These are phyloP conservation scores for Lasioglossum villosulum DNA, from an alignment of 2,888 invertebrate genomes.

Conservation along the genomic window DNA sequence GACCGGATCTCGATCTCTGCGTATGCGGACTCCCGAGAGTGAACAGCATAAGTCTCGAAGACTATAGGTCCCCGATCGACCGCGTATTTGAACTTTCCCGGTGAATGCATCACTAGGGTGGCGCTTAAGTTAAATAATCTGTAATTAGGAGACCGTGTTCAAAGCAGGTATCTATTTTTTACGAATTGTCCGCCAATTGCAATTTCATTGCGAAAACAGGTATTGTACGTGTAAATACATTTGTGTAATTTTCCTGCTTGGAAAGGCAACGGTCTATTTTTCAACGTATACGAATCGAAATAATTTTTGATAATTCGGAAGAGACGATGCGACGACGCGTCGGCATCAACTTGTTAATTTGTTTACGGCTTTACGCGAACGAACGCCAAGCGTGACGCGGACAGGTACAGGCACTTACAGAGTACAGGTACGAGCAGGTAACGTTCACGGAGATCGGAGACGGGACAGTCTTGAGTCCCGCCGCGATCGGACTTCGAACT, in stretches of 20 bases:
- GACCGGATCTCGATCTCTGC: not conserved
- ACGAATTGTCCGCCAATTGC: not conserved
- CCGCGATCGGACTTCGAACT: conserved; percentile 31
- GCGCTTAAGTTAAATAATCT: no score
- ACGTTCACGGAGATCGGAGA: conserved; percentile 7
- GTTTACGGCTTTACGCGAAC: no score
- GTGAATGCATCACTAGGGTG: not conserved
- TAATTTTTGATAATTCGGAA: not conserved
- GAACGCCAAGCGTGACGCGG: not conserved
- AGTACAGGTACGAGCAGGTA: not conserved
- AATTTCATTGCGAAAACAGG: not conserved
- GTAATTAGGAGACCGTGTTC: no score
- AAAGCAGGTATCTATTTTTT: no score
- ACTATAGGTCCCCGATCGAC: not conserved
- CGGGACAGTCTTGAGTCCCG: conserved; percentile 2
- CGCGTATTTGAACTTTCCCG: not conserved
- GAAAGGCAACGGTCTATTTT: not conserved
- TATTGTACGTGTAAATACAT: no score
- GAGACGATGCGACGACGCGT: not conserved
- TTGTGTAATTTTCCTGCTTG: not conserved
- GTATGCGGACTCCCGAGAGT: not conserved
- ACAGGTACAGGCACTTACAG: not conserved
- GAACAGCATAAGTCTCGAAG: not conserved
- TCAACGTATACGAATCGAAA: not conserved
- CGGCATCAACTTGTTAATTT: not conserved